Evolutionary conservation across 2,113 vertebrate species (phyloP).

Genomic region (Acanthisitta chloris): DNA sequence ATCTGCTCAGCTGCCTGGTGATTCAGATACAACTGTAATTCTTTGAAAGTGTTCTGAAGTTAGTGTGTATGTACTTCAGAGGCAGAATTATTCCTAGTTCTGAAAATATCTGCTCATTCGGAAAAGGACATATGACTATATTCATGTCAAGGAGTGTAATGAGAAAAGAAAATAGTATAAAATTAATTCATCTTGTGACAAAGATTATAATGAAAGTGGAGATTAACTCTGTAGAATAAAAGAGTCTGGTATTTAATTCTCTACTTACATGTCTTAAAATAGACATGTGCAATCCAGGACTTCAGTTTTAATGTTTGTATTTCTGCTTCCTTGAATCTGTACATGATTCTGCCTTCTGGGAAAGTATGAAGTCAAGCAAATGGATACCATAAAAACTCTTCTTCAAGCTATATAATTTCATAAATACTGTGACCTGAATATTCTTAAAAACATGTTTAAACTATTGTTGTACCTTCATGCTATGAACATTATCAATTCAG

Average conservation of each 20-base stretch:
- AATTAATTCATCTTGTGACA: slow-evolving; percentile 65
- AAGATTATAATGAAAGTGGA: slow-evolving; percentile 4
- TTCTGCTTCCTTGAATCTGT: slow-evolving; percentile 24
- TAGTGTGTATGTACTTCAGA: not conserved
- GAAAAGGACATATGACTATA: not conserved
- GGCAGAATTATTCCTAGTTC: slow-evolving; percentile 5
- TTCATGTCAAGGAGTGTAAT: not conserved
- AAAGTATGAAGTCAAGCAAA: slow-evolving; percentile 21
- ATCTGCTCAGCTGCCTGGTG: not conserved
- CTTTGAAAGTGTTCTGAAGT: not conserved
- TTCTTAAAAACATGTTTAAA: not conserved
- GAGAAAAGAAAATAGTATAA: slow-evolving; percentile 5
- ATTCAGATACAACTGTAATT: not conserved
- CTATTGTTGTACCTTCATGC: not conserved
- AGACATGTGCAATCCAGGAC: not conserved
- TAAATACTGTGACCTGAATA: not conserved
- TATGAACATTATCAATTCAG: not conserved
- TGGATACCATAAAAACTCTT: not conserved
- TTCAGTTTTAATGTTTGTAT: not conserved
- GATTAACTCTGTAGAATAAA: slow-evolving; percentile 45
- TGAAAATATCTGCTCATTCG: not conserved
- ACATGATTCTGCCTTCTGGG: not conserved
- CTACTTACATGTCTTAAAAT: slow-evolving; percentile 52
- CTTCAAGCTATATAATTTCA: not conserved
- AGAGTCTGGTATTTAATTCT: slow-evolving; percentile 21